Conservation (phyloP, 1,140 invertebrate species). For the Hestina assimilis region DNA sequence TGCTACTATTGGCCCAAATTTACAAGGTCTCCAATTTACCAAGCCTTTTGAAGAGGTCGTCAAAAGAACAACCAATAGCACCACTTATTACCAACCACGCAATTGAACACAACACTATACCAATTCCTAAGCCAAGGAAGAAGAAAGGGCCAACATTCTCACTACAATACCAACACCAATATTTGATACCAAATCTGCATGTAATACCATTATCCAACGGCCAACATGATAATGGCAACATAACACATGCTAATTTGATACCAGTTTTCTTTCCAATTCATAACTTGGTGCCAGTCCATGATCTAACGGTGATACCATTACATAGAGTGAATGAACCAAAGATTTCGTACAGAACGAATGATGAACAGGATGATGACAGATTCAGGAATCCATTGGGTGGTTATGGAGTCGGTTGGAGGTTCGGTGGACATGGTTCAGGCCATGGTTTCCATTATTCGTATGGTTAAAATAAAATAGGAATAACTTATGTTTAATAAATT, state of each 20-base stretch:
- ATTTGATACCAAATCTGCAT: slow-evolving; percentile 40
- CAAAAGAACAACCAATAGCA: neutral
- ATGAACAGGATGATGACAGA: slow-evolving; percentile 35
- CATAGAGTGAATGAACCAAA: slow-evolving; percentile 40
- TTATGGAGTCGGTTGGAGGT: slow-evolving; percentile 56
- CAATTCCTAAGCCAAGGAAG: slow-evolving; percentile 25
- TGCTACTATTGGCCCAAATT: slow-evolving; percentile 20
- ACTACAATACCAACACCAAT: slow-evolving; percentile 38
- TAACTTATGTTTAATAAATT: neutral
- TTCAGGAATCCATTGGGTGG: slow-evolving; percentile 58
- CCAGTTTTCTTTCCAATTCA: slow-evolving; percentile 49
- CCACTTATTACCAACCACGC: neutral
- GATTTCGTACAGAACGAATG: slow-evolving; percentile 35
- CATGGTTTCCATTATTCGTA: slow-evolving; percentile 62
- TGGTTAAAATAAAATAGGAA: slow-evolving; percentile 29
- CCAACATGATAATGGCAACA: slow-evolving; percentile 34
- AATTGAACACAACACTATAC: slow-evolving; percentile 11
- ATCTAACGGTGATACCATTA: slow-evolving; percentile 58
- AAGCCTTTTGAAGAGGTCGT: slow-evolving; percentile 4
- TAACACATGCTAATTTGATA: slow-evolving; percentile 42
- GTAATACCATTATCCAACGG: slow-evolving; percentile 48
- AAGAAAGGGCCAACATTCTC: slow-evolving; percentile 46
- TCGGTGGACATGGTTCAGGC: slow-evolving; percentile 60
- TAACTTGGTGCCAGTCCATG: slow-evolving; percentile 47
- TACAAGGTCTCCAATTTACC: slow-evolving; percentile 10